These are phyloP conservation scores for Gila robusta DNA, from an alignment of 2,797 vertebrate species.

Conservation along the genomic window DNA sequence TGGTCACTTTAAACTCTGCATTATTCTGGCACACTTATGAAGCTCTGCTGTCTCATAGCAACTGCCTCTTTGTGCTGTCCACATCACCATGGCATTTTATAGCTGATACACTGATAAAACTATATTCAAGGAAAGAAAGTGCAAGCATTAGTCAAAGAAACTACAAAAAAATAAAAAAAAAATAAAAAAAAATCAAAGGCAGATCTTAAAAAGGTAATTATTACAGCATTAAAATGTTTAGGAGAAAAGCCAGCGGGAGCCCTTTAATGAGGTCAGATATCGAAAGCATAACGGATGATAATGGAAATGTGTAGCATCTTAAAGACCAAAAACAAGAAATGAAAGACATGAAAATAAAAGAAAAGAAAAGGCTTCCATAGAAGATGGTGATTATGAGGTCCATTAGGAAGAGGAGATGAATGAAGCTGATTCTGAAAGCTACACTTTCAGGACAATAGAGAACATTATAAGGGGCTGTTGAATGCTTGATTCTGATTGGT, in stretches of 20 bases:
- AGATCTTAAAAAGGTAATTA: not conserved
- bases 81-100: not conserved
- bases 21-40: not conserved
- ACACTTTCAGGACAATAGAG: not conserved
- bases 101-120: constrained; percentile 18
- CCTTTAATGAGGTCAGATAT: constrained; percentile 9
- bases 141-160: not conserved
- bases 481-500: no score
- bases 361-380: not conserved
- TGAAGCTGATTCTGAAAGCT: not conserved
- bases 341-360: not conserved
- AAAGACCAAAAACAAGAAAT: constrained; percentile 23
- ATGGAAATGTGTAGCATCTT: not conserved
- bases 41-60: constrained; percentile 36
- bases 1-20: not conserved
- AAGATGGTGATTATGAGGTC: not conserved
- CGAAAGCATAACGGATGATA: constrained; percentile 7
- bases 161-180: not conserved
- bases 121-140: not conserved
- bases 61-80: constrained; percentile 1
- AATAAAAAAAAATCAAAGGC: not conserved
- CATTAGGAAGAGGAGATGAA: not conserved
- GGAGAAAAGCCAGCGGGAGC: constrained; percentile 5
- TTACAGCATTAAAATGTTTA: not conserved
- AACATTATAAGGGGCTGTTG: not conserved